Evolutionary conservation across 2,797 vertebrate species (phyloP).

Genomic region (Kryptopterus vitreolus): DNA sequence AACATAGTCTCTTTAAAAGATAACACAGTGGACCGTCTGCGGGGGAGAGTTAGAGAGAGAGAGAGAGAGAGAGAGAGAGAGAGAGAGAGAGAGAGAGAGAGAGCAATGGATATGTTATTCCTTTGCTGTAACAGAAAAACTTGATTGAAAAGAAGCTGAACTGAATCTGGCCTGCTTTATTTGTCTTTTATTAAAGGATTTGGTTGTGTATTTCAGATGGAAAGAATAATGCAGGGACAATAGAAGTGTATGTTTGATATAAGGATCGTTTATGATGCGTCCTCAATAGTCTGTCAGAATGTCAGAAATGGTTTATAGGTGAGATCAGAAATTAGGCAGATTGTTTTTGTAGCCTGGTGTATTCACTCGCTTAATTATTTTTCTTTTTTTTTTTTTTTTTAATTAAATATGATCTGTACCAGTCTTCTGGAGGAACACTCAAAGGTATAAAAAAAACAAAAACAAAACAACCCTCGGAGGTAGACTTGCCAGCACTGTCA

Average conservation of each 20-base stretch:
- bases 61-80: too few species aligned
- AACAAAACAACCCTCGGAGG: too few species aligned
- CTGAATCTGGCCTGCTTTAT: conserved; percentile 25
- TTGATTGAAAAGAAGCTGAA: conserved; percentile 12
- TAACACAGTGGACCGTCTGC: neutral
- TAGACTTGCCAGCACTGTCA: neutral
- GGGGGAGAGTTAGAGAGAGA: too few species aligned
- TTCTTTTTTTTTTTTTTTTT: neutral
- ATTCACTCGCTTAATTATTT: neutral
- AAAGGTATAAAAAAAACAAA: neutral
- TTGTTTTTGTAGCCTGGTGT: neutral
- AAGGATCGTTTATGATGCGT: neutral
- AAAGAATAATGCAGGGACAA: conserved; percentile 14
- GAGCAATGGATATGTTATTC: conserved; percentile 40
- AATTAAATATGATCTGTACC: neutral
- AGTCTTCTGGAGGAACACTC: neutral
- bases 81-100: too few species aligned
- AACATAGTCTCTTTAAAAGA: neutral
- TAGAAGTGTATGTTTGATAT: neutral
- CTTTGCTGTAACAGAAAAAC: conserved; percentile 62
- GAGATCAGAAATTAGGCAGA: neutral
- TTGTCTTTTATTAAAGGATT: conserved; percentile 24
- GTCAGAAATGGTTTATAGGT: neutral
- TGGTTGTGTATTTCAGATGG: neutral
- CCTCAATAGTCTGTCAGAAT: neutral